Percentiles rank a stretch among this genome's conserved stretches.
Conservation (phyloP, 2,888 invertebrate species). For the Agrochola lychnidis region DNA sequence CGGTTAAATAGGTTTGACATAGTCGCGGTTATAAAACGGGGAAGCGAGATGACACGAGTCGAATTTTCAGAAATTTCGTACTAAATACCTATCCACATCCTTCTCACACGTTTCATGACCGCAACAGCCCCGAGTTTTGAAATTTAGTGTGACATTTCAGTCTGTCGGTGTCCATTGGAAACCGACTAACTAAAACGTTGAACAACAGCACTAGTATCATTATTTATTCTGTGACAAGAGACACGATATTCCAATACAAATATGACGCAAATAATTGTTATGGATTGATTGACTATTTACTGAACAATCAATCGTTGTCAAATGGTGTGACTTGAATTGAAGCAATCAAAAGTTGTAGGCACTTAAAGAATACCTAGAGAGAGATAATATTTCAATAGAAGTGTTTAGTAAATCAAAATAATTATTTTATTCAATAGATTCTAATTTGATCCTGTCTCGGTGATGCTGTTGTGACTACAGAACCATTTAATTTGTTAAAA, state of each 20-base stretch:
- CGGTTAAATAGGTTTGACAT: neutral
- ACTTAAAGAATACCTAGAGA: neutral
- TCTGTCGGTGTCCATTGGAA: neutral
- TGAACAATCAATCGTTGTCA: constrained; percentile 30
- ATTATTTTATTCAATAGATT: constrained; percentile 36
- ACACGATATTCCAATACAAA: constrained; percentile 25
- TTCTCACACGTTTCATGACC: neutral
- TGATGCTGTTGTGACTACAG: constrained; percentile 46
- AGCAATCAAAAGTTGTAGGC: constrained; percentile 28
- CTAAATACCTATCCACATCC: neutral
- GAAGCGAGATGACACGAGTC: neutral
- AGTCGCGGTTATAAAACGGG: neutral
- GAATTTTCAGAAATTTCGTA: neutral
- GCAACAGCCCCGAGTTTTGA: no score
- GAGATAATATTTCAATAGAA: neutral
- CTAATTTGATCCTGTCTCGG: constrained; percentile 33
- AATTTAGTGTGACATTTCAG: neutral
- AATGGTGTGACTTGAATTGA: constrained; percentile 39
- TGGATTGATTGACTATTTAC: constrained; percentile 40
- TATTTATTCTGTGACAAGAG: no score
- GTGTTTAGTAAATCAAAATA: constrained; percentile 29
- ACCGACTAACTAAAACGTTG: neutral
- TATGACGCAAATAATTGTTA: constrained; percentile 32
- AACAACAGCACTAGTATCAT: neutral
- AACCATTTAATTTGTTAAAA: constrained; percentile 51